Conservation (phyloP, 2,888 invertebrate genomes). For the Eristalis intricaria region DNA sequence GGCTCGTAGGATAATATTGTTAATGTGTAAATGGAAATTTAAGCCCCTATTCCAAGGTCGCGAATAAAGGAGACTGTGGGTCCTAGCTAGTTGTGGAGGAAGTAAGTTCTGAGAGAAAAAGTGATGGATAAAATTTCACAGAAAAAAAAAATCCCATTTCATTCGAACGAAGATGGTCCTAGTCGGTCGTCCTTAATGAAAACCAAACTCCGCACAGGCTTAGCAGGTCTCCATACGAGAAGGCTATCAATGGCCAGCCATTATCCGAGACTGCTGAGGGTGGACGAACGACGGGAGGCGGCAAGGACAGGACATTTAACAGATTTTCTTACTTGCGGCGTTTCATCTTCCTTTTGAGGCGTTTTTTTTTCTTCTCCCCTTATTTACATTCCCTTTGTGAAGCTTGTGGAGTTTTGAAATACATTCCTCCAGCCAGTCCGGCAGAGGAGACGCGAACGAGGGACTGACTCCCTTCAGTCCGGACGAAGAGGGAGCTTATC, state of each 20-base stretch:
- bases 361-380: neutral
- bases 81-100: too few species aligned
- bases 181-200: constrained; percentile 16
- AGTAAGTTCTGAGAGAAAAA: too few species aligned
- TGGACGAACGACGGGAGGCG: neutral
- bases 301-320: constrained; percentile 45
- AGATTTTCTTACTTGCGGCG: constrained; percentile 65
- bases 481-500: constrained; percentile 38
- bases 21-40: too few species aligned
- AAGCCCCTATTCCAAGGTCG: too few species aligned
- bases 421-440: constrained; percentile 9
- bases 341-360: constrained; percentile 34
- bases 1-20: too few species aligned
- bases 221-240: constrained; percentile 23
- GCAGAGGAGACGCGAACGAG: neutral
- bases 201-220: constrained; percentile 20
- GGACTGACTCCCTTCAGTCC: constrained; percentile 4
- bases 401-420: constrained; percentile 47
- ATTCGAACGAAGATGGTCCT: neutral
- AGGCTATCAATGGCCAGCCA: constrained; percentile 9
- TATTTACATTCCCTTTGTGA: constrained; percentile 13
- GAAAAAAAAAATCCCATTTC: constrained; percentile 24
- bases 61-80: too few species aligned
- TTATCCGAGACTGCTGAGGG: too few species aligned
- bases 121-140: constrained; percentile 19